Percentiles rank a stretch among this genome's conserved stretches.
phyloP scores from a whole-genome alignment of 1,140 invertebrate genomes.

The Condylostylus longicornis region DNA sequence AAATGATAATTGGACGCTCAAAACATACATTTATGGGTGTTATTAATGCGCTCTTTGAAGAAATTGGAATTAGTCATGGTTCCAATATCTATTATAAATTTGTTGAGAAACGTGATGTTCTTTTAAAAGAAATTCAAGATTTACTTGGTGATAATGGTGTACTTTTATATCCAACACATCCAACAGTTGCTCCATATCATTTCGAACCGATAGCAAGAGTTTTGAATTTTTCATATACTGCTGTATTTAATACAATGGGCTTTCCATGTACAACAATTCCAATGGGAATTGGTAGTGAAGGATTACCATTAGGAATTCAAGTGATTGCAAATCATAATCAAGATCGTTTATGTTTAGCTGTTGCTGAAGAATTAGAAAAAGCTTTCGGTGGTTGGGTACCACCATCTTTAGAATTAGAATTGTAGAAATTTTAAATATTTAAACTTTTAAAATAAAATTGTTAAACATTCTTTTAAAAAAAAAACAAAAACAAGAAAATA shows the following conservation, averaged over 20 bases:
- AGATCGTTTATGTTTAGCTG: conserved; percentile 69
- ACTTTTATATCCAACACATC: conserved; percentile 81
- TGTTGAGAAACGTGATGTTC: conserved; percentile 35
- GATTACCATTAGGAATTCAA: conserved; percentile 80
- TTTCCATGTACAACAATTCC: conserved; percentile 78
- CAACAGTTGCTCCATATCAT: conserved; percentile 76
- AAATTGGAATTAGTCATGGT: conserved; percentile 40
- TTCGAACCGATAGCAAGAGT: conserved; percentile 69
- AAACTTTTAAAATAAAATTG: no score
- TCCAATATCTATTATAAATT: conserved; percentile 39
- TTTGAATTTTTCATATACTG: conserved; percentile 83
- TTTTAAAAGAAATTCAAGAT: conserved; percentile 40
- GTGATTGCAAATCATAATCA: conserved; percentile 52
- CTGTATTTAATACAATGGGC: conserved; percentile 79
- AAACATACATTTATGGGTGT: conserved; percentile 77
- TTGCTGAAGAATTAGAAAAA: conserved; percentile 75
- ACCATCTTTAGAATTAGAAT: conserved; percentile 30
- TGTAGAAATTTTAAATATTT: background rate
- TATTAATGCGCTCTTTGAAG: conserved; percentile 53
- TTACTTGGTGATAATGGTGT: conserved; percentile 69
- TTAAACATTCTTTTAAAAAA: no score
- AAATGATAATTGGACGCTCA: conserved; percentile 55
- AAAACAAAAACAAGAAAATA: no score
- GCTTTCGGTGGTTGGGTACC: conserved; percentile 83
- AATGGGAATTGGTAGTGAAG: conserved; percentile 67